These are phyloP conservation scores for Chamaetylas fuelleborni DNA, from an alignment of 2,113 vertebrate genomes.

Conservation along the genomic window DNA sequence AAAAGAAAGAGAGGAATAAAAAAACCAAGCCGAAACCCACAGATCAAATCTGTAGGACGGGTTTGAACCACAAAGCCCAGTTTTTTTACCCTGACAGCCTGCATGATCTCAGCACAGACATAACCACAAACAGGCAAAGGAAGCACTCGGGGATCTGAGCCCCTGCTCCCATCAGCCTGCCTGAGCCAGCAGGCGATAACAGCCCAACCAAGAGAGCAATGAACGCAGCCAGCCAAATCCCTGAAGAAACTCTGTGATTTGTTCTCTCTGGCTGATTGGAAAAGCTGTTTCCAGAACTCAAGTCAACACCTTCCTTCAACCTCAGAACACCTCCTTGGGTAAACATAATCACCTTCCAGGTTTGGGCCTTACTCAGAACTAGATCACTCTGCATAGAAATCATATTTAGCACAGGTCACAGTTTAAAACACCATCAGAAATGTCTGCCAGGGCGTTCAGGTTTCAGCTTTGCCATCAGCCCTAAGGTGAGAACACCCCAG, in stretches of 20 bases:
- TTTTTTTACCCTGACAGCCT: neutral
- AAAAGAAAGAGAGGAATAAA: slow-evolving; percentile 19
- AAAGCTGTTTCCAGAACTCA: slow-evolving; percentile 40
- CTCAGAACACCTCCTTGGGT: slow-evolving; percentile 30
- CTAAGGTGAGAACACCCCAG: neutral
- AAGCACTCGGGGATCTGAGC: neutral
- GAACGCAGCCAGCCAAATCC: fast-evolving
- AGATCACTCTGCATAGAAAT: neutral
- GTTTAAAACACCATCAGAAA: slow-evolving; percentile 9
- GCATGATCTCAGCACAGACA: neutral
- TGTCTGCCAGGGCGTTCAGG: neutral
- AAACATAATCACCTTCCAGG: slow-evolving; percentile 48
- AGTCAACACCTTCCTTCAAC: slow-evolving; percentile 42
- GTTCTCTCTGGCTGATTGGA: neutral
- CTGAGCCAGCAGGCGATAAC: neutral
- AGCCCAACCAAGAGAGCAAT: neutral
- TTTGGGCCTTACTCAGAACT: neutral
- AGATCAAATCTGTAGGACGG: neutral
- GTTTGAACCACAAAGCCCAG: neutral
- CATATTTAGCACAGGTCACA: neutral
- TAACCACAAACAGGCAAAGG: neutral
- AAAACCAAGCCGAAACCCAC: neutral
- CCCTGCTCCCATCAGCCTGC: neutral
- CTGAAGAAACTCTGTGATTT: neutral
- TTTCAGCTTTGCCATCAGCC: neutral